Evolutionary conservation across 2,797 vertebrate genomes (phyloP), one percentile per base, ranked within the genome.

Genomic region (Alcedo atthis): DNA sequence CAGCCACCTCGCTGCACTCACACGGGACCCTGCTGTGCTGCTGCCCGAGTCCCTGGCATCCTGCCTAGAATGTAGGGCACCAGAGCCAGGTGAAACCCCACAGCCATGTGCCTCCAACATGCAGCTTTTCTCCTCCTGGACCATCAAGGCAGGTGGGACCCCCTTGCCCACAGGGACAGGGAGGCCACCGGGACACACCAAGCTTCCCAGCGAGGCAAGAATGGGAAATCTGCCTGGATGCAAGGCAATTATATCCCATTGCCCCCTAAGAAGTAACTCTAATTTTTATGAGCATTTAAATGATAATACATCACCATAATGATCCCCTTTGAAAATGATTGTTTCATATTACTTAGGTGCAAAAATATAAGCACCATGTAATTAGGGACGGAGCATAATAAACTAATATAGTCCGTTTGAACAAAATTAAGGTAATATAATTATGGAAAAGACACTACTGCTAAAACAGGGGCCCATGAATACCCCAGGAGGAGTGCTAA

Each of bases 341-440:
- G 97, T 98, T 98, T 97, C 97, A 91, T 97, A 97, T 98, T 97
- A 98, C 97, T 98, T 98, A 98, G 97, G 97, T 98, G 96, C 97
- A 98, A 97, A 98, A 97, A 97, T 96, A 96, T 94, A 98, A 97
- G 97, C 97, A 96, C 97, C 95, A 89, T 96, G 96, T 97, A 98
- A 98, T 98, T 98, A 98, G 98, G 97, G 97, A 97, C 97, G 35
- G 95, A 95, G 95, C 68, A 96, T 97, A 97, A 98, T 98, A 98
- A 98, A 98, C 97, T 97, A 98, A 97, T 97, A 96, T 94, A 93
- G 96, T 97, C 97, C 79, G 96, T 98, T 97, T 92, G 96, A 97
- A 97, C 95, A 82, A 97, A 98, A 98, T 97, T 97, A 98, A 98
- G 97, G 97, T 97, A 98, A 98, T 98, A 97, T 97, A 97, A 98